These are phyloP conservation scores for Pantherophis guttatus DNA, from an alignment of 2,113 vertebrate species.

Conservation along the genomic window DNA sequence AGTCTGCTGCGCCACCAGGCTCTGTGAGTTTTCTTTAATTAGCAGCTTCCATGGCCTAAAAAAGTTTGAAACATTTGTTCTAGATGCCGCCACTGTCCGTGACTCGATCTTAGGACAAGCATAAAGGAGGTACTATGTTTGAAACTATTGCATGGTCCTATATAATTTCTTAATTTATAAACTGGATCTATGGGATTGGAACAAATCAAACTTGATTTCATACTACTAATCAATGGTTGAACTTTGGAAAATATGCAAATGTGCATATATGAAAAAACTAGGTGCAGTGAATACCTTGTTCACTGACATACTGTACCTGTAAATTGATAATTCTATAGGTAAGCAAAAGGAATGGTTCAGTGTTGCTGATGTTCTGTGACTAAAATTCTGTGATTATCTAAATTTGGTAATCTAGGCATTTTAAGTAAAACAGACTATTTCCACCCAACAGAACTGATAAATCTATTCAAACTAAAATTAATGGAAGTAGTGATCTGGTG, in stretches of 20 bases:
- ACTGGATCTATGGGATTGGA: neutral
- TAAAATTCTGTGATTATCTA: neutral
- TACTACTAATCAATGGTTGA: neutral
- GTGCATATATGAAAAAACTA: too few relatives aligned
- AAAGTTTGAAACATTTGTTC: too few relatives aligned
- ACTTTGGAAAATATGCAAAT: neutral
- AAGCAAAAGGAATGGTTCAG: too few relatives aligned
- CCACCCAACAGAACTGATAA: neutral
- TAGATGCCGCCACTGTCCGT: neutral
- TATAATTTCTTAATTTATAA: neutral
- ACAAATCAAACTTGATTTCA: neutral
- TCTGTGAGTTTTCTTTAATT: too few relatives aligned
- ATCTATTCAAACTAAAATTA: conserved; percentile 7
- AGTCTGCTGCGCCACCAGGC: too few relatives aligned
- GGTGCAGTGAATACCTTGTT: too few relatives aligned
- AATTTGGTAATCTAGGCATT: neutral
- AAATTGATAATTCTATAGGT: too few relatives aligned
- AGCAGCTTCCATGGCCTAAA: too few relatives aligned
- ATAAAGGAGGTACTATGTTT: neutral
- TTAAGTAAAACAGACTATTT: neutral
- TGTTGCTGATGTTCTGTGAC: neutral
- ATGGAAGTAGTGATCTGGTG: neutral
- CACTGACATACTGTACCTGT: too few relatives aligned
- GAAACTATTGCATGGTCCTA: neutral
- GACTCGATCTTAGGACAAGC: neutral